These are phyloP conservation scores for Virgularia gustaviana DNA, from an alignment of 92 coral and sea anemone genomes.

Conservation along the genomic window DNA sequence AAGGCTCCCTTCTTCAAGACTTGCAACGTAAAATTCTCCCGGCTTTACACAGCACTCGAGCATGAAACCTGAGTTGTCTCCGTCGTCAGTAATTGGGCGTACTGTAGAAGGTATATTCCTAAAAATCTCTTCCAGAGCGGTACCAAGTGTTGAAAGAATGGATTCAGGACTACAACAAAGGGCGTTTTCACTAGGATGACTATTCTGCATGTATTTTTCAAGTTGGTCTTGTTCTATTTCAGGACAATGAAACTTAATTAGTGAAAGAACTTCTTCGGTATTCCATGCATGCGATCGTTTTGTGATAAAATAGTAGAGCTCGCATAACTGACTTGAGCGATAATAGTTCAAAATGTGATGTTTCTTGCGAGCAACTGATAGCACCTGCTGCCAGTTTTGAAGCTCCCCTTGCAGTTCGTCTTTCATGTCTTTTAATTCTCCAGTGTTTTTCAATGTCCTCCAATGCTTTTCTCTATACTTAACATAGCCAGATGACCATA, in stretches of 20 bases:
- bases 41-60: conserved; percentile 67
- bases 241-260: conserved; percentile 68
- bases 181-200: no score
- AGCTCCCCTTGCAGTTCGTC: conserved; percentile 29
- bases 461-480: conserved; percentile 46
- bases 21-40: conserved; percentile 78
- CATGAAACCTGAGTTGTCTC: neutral
- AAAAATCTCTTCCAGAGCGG: conserved; percentile 59
- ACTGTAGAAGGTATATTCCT: conserved; percentile 8
- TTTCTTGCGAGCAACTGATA: conserved; percentile 32
- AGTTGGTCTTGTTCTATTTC: conserved; percentile 45
- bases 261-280: conserved; percentile 16
- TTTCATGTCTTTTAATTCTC: conserved; percentile 33
- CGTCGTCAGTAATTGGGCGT: conserved; percentile 20
- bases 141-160: conserved; percentile 62
- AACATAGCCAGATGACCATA: no score
- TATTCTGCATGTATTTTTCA: conserved; percentile 7
- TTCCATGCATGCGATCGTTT: conserved; percentile 22
- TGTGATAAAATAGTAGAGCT: conserved; percentile 44
- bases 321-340: conserved; percentile 70
- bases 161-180: conserved; percentile 18
- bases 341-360: conserved; percentile 57
- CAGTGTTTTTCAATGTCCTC: conserved; percentile 48
- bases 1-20: conserved; percentile 69
- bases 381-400: conserved; percentile 41